These are phyloP conservation scores for Drosophila busckii DNA, from an alignment of 1,140 invertebrate species.

Conservation along the genomic window DNA sequence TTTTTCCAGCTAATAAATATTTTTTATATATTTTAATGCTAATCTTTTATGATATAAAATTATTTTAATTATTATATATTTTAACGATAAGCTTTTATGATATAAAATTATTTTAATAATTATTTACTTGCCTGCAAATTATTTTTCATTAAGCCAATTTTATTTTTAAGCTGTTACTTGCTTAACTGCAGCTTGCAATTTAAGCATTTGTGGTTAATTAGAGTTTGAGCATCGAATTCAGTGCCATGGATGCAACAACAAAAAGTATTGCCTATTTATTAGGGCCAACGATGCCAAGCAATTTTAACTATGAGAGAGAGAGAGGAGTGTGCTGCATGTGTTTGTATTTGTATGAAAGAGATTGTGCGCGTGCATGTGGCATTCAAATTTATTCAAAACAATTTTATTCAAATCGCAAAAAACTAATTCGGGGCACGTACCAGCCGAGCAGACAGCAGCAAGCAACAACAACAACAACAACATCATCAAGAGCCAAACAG, in stretches of 20 bases:
- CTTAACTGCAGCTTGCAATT: constrained; percentile 5
- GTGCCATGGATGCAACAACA: constrained; percentile 2
- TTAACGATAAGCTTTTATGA: too few species aligned
- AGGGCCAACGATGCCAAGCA: constrained; percentile 8
- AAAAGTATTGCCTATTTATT: constrained; percentile 57
- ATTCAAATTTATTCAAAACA: constrained; percentile 75
- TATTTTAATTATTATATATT: too few species aligned
- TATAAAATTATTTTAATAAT: too few species aligned
- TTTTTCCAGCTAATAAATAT: too few species aligned
- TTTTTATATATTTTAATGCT: too few species aligned
- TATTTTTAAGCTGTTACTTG: constrained; percentile 11
- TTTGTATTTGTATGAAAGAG: constrained; percentile 2
- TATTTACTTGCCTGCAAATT: too few species aligned
- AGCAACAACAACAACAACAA: constrained; percentile 12
- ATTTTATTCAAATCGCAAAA: constrained; percentile 75
- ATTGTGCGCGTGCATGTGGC: constrained; percentile 44
- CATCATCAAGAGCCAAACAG: constrained; percentile 7
- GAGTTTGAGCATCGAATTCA: constrained; percentile 20
- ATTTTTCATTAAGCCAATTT: too few species aligned
- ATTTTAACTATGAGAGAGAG: constrained; percentile 8
- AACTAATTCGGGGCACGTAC: constrained; percentile 72
- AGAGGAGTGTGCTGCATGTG: constrained; percentile 1
- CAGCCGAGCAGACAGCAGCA: too few species aligned
- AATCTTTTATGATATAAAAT: too few species aligned
- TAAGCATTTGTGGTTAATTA: constrained; percentile 44